These are phyloP conservation scores for Myotis myotis DNA, from an alignment of 2,797 vertebrate genomes.

Conservation along the genomic window DNA sequence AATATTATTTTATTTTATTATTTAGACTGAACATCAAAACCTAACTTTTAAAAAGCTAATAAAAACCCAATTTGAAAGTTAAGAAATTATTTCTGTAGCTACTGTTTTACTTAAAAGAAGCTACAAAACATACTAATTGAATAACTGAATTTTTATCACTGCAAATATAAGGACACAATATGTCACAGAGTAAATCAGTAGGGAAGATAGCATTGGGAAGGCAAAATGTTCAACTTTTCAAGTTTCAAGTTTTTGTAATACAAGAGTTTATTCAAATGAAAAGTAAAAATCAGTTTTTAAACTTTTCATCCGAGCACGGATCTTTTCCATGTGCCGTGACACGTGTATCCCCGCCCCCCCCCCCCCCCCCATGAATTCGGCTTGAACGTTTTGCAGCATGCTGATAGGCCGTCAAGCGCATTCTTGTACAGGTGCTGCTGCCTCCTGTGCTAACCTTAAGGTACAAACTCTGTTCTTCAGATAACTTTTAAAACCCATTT, in stretches of 20 bases:
- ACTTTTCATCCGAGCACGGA: not conserved
- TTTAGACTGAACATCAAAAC: not conserved
- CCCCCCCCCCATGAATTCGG: not conserved
- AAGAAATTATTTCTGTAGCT: not conserved
- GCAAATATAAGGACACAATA: not conserved
- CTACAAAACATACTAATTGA: not conserved
- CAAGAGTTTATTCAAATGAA: conserved; percentile 10
- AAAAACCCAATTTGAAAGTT: not conserved
- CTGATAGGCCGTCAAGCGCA: not conserved
- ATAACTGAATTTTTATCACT: conserved; percentile 11
- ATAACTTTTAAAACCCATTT: not conserved
- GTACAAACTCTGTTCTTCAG: not conserved
- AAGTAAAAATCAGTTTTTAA: not conserved
- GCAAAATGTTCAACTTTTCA: not conserved
- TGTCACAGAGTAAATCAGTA: not conserved
- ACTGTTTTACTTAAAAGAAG: not conserved
- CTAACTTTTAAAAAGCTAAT: not conserved
- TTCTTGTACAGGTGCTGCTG: not conserved
- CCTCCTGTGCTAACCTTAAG: not conserved
- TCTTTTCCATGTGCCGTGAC: not conserved
- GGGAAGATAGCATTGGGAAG: not conserved
- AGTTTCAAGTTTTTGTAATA: not conserved
- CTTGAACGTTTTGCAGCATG: not conserved
- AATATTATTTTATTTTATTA: no score
- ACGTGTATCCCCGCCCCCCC: not conserved